Conservation (phyloP, 2,113 vertebrate genomes). For the Rana temporaria region DNA sequence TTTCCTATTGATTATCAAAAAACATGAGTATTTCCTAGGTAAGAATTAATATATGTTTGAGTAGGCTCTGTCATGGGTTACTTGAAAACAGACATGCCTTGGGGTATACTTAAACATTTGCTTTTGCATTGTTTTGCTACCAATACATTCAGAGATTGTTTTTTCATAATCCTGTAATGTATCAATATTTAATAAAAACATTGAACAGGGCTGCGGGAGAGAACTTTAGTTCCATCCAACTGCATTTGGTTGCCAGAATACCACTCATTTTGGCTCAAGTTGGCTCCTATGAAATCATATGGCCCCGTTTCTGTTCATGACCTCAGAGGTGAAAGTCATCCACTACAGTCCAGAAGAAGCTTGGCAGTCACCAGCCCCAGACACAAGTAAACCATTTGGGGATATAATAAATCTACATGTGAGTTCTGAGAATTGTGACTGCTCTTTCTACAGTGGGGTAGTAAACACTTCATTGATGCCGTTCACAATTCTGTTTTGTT, state of each 20-base stretch:
- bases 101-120: too few species aligned
- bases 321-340: slow-evolving; percentile 36
- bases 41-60: too few species aligned
- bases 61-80: too few species aligned
- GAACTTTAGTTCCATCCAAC: slow-evolving; percentile 13
- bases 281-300: slow-evolving; percentile 39
- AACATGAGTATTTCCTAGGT: too few species aligned
- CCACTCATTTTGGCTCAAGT: slow-evolving; percentile 29
- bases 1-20: too few species aligned
- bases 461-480: not conserved
- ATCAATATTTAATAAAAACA: not conserved
- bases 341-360: slow-evolving; percentile 18
- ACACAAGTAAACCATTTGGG: slow-evolving; percentile 42
- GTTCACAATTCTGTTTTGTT: too few species aligned
- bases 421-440: slow-evolving; percentile 16
- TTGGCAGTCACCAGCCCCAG: slow-evolving; percentile 32
- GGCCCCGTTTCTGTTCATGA: slow-evolving; percentile 29
- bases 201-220: not conserved
- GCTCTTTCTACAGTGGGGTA: not conserved
- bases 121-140: too few species aligned
- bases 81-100: too few species aligned
- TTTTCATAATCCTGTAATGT: too few species aligned
- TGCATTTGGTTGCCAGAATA: slow-evolving; percentile 20
- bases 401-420: slow-evolving; percentile 42
- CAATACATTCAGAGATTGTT: too few species aligned